Evolutionary conservation across 2,797 vertebrate species (phyloP), one percentile per base, ranked within the genome.

Genomic region (Cyprinodon diabolis): DNA sequence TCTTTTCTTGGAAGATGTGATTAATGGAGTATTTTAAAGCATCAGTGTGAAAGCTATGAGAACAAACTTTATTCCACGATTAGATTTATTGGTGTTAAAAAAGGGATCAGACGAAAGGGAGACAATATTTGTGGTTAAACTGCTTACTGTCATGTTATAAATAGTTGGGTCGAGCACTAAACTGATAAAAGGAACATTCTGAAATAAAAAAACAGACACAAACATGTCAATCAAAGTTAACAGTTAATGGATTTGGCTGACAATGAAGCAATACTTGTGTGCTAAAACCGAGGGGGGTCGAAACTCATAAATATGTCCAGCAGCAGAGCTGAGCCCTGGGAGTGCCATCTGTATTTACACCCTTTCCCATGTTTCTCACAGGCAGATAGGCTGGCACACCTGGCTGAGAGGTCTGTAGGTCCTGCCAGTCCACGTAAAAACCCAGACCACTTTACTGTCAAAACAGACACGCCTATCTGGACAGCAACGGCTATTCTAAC

Each of bases 401-500:
- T 86, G 88, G 79, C 76, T 51, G 84, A 49, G 51, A 30, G 49
- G 75, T 47, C 56, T 58, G 66, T 51, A 52, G 57, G 76, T 74
- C 74, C 82, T 84, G 75, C 76, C 74, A 79, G 80, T n/a, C 21
- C 47, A 58, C 84, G 75, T 76, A 57, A 35, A 66, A 81, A 69
- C 74, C 47, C 63, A 21, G 70, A 67, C 79, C 81, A 77, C 83
- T 30, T 57, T 47, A 78, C 81, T 85, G 84, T 70, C 74, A 75
- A 66, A 84, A 71, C 69, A 35, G 65, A 79, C 81, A 86, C 71
- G 57, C 83, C 81, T 85, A 79, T 78, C 66, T 85, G 81, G 84
- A 73, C 81, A 52, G 77, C 82, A 74, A 69, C 48, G 17, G 75
- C 81, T 91, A 92, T 92, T 92, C 91, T 86, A 91, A 89, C 83